Percentiles rank a stretch among this genome's conserved stretches.
phyloP scores from a whole-genome alignment of 2,797 vertebrate species.

The Alauda arvensis region DNA sequence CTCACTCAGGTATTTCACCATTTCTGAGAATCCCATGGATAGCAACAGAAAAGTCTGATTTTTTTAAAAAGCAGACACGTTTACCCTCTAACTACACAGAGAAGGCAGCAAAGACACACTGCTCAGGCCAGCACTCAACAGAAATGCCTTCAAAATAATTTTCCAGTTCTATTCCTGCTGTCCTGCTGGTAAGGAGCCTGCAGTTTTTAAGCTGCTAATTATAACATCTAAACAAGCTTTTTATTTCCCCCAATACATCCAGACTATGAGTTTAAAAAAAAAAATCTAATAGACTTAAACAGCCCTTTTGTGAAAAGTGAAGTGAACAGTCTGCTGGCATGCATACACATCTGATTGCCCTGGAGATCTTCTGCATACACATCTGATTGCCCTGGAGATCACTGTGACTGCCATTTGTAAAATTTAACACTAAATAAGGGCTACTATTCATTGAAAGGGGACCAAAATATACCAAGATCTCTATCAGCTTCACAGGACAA shows the following conservation, averaged over 20 bases:
- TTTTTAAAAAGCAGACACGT: rapidly evolving
- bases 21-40: not conserved
- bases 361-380: too few relatives aligned
- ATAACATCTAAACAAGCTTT: not conserved
- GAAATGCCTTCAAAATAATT: not conserved
- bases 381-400: not conserved
- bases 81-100: not conserved
- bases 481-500: not conserved
- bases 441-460: not conserved
- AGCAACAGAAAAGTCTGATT: not conserved
- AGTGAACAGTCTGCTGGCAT: not conserved
- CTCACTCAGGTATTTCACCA: not conserved
- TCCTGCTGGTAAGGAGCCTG: not conserved
- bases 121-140: not conserved
- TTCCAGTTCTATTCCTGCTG: not conserved
- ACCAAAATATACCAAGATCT: not conserved
- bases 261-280: not conserved
- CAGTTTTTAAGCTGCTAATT: not conserved
- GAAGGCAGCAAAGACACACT: not conserved
- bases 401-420: not conserved
- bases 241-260: not conserved
- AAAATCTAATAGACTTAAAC: not conserved
- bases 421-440: not conserved
- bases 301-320: not conserved
- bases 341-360: not conserved